phyloP scores from a whole-genome alignment of 2,797 vertebrate genomes.

The Diglossa cyanea region DNA sequence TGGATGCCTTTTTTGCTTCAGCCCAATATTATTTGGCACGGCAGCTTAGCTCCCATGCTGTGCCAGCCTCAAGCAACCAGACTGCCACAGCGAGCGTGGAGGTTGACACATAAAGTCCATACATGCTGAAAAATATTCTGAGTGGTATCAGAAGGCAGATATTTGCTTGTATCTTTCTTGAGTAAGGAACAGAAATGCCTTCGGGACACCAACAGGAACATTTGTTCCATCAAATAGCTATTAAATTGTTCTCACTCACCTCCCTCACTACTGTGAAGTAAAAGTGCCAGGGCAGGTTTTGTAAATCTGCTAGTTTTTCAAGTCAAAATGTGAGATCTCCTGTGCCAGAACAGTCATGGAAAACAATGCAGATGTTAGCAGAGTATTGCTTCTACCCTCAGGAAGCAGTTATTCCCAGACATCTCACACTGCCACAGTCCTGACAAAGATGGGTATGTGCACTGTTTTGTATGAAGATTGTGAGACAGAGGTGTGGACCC shows the following conservation, averaged over 20 bases:
- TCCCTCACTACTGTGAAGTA: neutral
- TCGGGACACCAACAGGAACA: neutral
- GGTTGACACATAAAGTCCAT: neutral
- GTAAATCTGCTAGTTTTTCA: neutral
- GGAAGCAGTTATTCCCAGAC: neutral
- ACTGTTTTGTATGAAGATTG: neutral
- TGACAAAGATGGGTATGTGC: neutral
- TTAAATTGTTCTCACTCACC: neutral
- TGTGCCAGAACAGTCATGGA: neutral
- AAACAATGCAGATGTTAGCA: neutral
- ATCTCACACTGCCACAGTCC: neutral
- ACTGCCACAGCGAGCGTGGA: neutral
- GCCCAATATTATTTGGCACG: neutral
- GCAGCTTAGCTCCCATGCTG: neutral
- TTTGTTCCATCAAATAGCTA: neutral
- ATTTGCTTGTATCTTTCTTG: neutral
- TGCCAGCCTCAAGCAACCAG: neutral
- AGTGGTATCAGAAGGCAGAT: neutral
- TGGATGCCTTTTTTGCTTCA: neutral
- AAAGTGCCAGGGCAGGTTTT: neutral
- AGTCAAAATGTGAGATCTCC: neutral
- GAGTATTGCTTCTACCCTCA: neutral
- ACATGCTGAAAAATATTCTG: neutral
- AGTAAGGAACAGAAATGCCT: neutral
- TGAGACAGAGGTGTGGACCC: neutral